Evolutionary conservation across 2,797 vertebrate species (phyloP), one percentile per base, ranked within the genome.

Genomic region (Sebastes jordani): DNA sequence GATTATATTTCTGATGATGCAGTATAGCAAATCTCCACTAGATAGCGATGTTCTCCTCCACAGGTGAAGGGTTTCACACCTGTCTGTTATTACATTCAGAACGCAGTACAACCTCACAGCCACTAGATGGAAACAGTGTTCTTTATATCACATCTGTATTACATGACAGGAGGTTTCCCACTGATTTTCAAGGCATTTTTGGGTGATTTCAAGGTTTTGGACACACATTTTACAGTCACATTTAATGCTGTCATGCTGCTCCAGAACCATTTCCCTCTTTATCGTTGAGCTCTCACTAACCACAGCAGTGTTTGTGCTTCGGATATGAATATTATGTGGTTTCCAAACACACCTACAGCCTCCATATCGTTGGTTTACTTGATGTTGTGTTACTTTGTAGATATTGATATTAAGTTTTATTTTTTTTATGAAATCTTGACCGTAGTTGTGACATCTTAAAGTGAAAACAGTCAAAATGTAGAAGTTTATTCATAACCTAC

Each of bases 51-150:
- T 59, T 63, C n/a, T 4, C 38, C 25, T 23, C 2, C 27, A 10
- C 7, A 72, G 20, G 56, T 56, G 22, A 36, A 2, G 2, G 6
- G 6, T 5, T 20, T 4, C 2, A 11, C 2, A 4, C 8, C 38
- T 4, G 5, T 22, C 11, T 52, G 49, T 10, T 6, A 13, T 30
- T 14, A 16, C 7, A 11, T 11, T 68, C 25, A 67, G 4, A 0
- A 0, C 56, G 73, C 22, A 84, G 25, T 34, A 62, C 20, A n/a
- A 1, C 0, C 0, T 2, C 4, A 9, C 1, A 34, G 32, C 74
- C 84, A 80, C 82, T 42, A 85, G 86, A 74, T 76, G 69, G 84
- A 18, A 27, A 34, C 52, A 56, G 5, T 20, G 16, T 20, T 64
- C 36, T 59, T 84, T 29, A 46, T 2, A 14, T 42, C 8, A 52